These are phyloP conservation scores for Cataglyphis albicans DNA, from an alignment of 2,888 invertebrate species.

Conservation along the genomic window DNA sequence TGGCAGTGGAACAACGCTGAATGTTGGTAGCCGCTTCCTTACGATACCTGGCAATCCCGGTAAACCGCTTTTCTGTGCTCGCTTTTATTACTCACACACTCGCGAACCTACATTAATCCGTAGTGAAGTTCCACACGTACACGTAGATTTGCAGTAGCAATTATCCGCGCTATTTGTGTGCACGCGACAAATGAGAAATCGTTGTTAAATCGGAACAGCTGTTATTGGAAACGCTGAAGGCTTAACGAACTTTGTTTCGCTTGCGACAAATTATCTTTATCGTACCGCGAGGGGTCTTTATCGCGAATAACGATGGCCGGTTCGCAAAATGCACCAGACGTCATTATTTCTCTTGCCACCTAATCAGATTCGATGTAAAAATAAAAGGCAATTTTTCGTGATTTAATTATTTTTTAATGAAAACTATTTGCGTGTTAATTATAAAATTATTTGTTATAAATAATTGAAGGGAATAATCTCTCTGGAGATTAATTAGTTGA, in stretches of 20 bases:
- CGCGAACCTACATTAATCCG: constrained; percentile 31
- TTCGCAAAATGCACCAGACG: constrained; percentile 1
- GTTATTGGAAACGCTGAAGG: constrained; percentile 12
- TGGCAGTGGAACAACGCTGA: constrained; percentile 79
- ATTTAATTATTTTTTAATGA: not conserved
- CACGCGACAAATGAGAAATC: constrained; percentile 8
- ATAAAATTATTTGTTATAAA: not conserved
- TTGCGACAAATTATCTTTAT: constrained; percentile 12
- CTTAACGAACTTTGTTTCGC: not conserved
- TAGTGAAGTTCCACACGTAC: constrained; percentile 28
- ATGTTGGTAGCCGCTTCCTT: constrained; percentile 89
- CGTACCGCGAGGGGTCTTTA: not conserved
- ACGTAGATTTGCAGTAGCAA: constrained; percentile 25
- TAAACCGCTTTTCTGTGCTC: constrained; percentile 77
- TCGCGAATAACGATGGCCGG: not conserved
- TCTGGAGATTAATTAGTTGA: not conserved
- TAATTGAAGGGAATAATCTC: not conserved
- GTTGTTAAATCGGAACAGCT: constrained; percentile 2
- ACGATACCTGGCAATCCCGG: constrained; percentile 88
- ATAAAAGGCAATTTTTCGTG: not conserved
- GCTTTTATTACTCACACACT: constrained; percentile 49
- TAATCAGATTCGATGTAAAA: not conserved
- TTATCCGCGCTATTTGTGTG: constrained; percentile 23
- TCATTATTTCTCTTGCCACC: constrained; percentile 25
- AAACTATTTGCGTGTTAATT: not conserved